These are phyloP conservation scores for Zaprionus vittiger DNA, from an alignment of 1,140 invertebrate genomes.

Conservation along the genomic window DNA sequence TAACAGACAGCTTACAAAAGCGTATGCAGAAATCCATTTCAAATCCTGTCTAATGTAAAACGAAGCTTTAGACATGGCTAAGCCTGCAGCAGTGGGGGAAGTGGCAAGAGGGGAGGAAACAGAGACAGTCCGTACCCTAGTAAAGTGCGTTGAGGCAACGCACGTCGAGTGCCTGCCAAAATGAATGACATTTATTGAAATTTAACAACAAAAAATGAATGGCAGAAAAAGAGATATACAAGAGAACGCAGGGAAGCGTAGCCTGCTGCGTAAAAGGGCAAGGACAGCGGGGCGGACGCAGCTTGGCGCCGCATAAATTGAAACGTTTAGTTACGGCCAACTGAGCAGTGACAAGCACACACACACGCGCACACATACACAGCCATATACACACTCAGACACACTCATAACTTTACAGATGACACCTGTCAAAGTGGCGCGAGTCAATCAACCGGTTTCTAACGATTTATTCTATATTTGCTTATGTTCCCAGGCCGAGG, in stretches of 20 bases:
- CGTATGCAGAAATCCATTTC: conserved; percentile 71
- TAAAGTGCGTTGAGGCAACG: conserved; percentile 71
- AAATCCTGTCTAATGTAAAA: conserved; percentile 70
- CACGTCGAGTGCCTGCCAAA: conserved; percentile 75
- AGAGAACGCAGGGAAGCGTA: background rate
- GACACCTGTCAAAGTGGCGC: conserved; percentile 56
- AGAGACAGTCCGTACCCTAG: conserved; percentile 31
- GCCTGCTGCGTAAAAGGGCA: conserved; percentile 13
- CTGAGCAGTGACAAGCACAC: conserved; percentile 58
- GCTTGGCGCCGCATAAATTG: conserved; percentile 64
- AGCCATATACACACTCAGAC: conserved; percentile 8
- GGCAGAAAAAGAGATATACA: conserved; percentile 10
- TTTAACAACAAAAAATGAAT: conserved; percentile 59
- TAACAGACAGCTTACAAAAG: conserved; percentile 69
- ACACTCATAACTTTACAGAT: conserved; percentile 13
- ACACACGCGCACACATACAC: conserved; percentile 5
- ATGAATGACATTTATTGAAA: conserved; percentile 82
- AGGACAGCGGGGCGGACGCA: conserved; percentile 31
- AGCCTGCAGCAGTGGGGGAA: conserved; percentile 2
- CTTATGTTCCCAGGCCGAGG: conserved; percentile 91
- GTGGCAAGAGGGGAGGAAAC: background rate
- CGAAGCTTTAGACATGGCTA: conserved; percentile 29
- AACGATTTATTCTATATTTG: conserved; percentile 48
- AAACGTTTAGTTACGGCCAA: conserved; percentile 78
- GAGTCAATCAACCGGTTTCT: conserved; percentile 68